Conservation (phyloP, 2,113 vertebrate genomes). For the Riparia riparia region DNA sequence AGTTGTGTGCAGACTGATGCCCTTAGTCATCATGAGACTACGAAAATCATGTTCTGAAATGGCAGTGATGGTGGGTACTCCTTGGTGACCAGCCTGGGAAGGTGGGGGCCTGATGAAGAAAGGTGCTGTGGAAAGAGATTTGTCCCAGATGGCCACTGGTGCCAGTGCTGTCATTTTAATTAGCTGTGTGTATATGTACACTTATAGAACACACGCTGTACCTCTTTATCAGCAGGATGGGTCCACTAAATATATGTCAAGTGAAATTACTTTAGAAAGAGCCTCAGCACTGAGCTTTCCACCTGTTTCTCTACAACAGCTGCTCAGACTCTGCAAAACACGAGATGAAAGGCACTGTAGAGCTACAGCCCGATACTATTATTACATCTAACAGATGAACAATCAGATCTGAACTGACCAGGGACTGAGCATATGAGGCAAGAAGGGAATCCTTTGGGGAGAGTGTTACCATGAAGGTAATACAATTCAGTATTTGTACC, state of each 20-base stretch:
- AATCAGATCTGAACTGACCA: slow-evolving; percentile 41
- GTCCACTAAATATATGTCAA: slow-evolving; percentile 45
- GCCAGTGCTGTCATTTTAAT: not conserved
- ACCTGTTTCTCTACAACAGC: slow-evolving; percentile 53
- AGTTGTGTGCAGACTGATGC: not conserved
- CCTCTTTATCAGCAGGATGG: slow-evolving; percentile 38
- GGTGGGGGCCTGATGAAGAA: not conserved
- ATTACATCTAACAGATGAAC: slow-evolving; percentile 66
- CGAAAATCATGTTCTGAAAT: not conserved
- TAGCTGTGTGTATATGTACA: not conserved
- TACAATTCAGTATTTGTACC: slow-evolving; percentile 58
- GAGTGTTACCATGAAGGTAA: slow-evolving; percentile 29
- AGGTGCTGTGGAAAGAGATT: not conserved
- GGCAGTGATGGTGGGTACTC: not conserved
- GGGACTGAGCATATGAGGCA: slow-evolving; percentile 36
- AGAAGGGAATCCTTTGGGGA: slow-evolving; percentile 60
- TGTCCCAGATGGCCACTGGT: slow-evolving; percentile 5
- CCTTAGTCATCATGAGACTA: not conserved
- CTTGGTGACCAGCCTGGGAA: not conserved
- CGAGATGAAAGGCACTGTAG: slow-evolving; percentile 29
- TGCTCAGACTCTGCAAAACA: slow-evolving; percentile 37
- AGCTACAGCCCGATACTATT: not conserved
- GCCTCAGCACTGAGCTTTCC: slow-evolving; percentile 16
- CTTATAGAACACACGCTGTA: not conserved
- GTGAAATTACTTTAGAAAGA: slow-evolving; percentile 51